Base-by-base conservation (phyloP, 2,888 invertebrate genomes). In the Cylloceria caligata region DNA sequence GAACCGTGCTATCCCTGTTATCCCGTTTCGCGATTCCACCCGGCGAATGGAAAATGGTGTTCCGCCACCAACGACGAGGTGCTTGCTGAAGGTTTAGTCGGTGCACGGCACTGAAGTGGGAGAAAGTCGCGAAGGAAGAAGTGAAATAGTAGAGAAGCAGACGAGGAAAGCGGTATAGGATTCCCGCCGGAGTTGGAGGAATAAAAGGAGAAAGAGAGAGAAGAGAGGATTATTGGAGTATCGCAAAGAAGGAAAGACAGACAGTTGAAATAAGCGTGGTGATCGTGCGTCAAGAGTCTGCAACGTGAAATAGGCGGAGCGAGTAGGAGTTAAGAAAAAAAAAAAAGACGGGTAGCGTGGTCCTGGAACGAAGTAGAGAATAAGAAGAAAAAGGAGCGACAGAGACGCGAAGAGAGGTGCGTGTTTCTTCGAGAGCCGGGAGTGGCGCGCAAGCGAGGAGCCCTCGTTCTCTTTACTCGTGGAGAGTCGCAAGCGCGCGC, bases 281-380 rank as follows among this genome's bases (percentile, higher is more conserved):
- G 71, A 47, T 75, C 67, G 67, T 39, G 67, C 67, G 75, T 75
- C 75, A 45, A 67, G 39, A 57, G 11, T 19, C 19, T 13, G 52
- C 42, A 71, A 45, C 71, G 55, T 30, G 27, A 39, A 19, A 57
- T 78, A 79, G 80, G 77, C 57, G 85, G 75, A 81, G 72, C 60
- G 1, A 81, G 77, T 80, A 68, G 73, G 84, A 78, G 83, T 79
- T 72, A 68, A 27, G 21, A n/a, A 30, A 16, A 55, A 34, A 36
- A 57, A 36, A 55, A 49, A 42, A 69, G 16, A 39, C 16, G 27
- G 71, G 42, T 24, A 49, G 68, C 1, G 71, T 39, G 65, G 65
- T 67, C 55, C 68, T 60, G 49, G 3, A 68, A 27, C 19, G 47
- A 34, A 67, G 45, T 27, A 62, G 62, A 79, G 78, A 73, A 83